Percentiles rank a stretch among this genome's conserved stretches.
Evolutionary conservation across 2,888 invertebrate genomes (phyloP).

Genomic region (Caradrina clavipalpis): DNA sequence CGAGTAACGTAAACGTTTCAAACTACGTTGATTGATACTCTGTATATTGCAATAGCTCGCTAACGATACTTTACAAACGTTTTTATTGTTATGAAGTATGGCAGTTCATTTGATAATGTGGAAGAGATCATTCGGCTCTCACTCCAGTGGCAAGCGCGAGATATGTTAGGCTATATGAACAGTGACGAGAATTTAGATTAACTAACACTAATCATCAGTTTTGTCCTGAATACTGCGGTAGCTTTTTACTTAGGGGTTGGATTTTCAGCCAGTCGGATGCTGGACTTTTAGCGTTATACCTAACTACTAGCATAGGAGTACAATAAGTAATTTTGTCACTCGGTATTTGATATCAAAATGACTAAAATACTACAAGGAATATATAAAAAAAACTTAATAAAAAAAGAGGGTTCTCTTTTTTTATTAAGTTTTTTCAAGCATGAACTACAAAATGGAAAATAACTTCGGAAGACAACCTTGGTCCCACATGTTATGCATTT

Average conservation of each 20-base stretch:
- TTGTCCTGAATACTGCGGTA: not conserved
- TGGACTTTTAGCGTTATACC: no score
- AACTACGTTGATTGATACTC: slow-evolving; percentile 46
- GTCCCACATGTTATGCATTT: no score
- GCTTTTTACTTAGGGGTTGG: not conserved
- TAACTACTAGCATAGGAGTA: no score
- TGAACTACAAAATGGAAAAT: no score
- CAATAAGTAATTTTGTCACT: no score
- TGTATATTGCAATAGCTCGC: slow-evolving; percentile 34
- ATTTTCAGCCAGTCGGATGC: no score
- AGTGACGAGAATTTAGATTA: not conserved
- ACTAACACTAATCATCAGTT: not conserved
- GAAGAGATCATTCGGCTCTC: not conserved
- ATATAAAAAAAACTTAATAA: no score
- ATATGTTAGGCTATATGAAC: not conserved
- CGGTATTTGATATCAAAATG: no score
- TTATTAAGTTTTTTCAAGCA: no score
- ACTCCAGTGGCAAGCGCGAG: not conserved
- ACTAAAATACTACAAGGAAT: no score
- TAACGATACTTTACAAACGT: slow-evolving; percentile 31
- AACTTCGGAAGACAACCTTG: no score
- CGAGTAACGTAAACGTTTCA: slow-evolving; percentile 51
- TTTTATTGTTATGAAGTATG: slow-evolving; percentile 37
- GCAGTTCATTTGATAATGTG: slow-evolving; percentile 22
- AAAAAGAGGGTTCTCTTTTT: no score